These are phyloP conservation scores for Tromatobia lineatoria DNA, from an alignment of 2,888 invertebrate genomes.

Conservation along the genomic window DNA sequence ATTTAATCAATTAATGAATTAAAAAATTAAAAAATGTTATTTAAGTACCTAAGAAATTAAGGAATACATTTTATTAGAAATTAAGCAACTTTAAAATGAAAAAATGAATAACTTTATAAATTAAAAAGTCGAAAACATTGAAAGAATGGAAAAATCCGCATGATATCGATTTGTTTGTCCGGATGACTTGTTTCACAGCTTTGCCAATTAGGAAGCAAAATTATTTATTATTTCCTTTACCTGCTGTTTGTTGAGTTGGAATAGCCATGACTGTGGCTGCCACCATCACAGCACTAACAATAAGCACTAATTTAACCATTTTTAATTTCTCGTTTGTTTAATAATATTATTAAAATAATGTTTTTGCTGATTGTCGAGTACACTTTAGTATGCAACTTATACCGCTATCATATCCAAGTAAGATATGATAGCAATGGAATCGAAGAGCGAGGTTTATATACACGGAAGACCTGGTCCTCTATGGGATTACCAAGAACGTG, in stretches of 20 bases:
- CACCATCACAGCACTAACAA: slow-evolving; percentile 7
- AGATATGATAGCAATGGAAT: slow-evolving; percentile 39
- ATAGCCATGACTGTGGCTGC: slow-evolving; percentile 61
- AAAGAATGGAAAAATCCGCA: too few species aligned
- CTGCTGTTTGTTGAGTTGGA: slow-evolving; percentile 67
- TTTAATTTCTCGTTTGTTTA: not conserved
- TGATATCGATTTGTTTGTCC: too few species aligned
- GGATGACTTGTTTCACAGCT: too few species aligned
- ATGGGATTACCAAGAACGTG: slow-evolving; percentile 13
- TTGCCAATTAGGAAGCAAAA: not conserved
- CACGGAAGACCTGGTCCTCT: not conserved
- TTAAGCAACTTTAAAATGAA: too few species aligned
- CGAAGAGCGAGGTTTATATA: slow-evolving; percentile 23
- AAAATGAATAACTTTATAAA: too few species aligned
- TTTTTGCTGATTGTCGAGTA: not conserved
- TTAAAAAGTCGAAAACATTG: too few species aligned
- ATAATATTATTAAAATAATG: not conserved
- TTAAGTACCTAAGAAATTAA: too few species aligned
- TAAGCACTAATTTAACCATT: slow-evolving; percentile 35
- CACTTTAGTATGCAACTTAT: not conserved
- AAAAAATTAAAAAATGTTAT: too few species aligned
- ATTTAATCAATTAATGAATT: too few species aligned
- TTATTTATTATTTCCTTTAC: slow-evolving; percentile 22
- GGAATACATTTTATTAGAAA: too few species aligned
- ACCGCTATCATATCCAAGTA: slow-evolving; percentile 1